Base-by-base conservation (phyloP, 2,797 vertebrate genomes). In the Allochrocebus solatus region DNA sequence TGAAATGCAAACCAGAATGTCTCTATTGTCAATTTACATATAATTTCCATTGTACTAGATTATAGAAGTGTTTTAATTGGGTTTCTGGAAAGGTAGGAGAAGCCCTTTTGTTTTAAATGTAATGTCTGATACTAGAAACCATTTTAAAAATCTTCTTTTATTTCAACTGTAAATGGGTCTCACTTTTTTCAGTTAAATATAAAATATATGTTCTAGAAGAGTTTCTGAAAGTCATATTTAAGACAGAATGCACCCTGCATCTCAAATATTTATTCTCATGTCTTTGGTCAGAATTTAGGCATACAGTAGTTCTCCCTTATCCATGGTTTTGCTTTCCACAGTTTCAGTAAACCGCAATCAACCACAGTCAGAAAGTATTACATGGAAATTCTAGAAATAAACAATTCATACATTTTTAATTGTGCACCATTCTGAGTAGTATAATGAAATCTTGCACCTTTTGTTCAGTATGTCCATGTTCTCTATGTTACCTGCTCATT, bases 41-140 rank as follows among this genome's bases (percentile, higher is more conserved):
- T 95, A 96, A 86, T 97, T 97, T 95, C 48, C 94, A 98, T 98
- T 92, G 46, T 70, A 91, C 33, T 82, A 43, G 92, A 98, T 96
- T 85, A 72, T n/a, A 91, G 70, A 97, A 97, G 88, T 91, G 41
- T 90, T 94, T 96, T 84, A 84, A 87, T 74, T 95, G 74, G 55
- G 97, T 92, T 89, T 97, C 93, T 86, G 70, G 82, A 97, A 88
- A 96, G 75, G 39, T 3, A 88, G 59, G 85, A n/a, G 61, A 78
- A 96, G 30, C 39, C 92, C 33, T 59, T 92, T 97, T 93, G 48
- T 93, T 97, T 75, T 89, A 94, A 97, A 2, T 89, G 67, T 91
- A 14, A 26, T 81, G 72, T 97, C 82, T 87, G 72, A 84, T 88
- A 92, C 55, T 87, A 97, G 59, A 94, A 98, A 74, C 55, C 8